Evolutionary conservation across 2,797 vertebrate genomes (phyloP).

Genomic region (Tolypeutes matacus): DNA sequence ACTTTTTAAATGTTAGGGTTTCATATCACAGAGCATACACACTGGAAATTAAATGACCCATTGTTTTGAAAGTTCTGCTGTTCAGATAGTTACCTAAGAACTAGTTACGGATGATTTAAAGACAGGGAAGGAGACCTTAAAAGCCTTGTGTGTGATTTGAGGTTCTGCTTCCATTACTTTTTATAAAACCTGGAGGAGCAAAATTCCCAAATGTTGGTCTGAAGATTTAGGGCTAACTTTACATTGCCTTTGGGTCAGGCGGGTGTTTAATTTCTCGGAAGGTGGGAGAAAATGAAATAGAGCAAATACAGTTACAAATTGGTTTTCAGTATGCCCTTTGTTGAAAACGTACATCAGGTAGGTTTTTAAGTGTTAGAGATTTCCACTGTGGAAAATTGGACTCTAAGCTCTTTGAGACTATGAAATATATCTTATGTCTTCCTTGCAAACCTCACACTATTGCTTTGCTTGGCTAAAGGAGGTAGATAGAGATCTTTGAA

Average conservation of each 20-base stretch:
- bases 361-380: constrained; percentile 49
- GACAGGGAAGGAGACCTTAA: not conserved
- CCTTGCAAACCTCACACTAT: not conserved
- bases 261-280: constrained; percentile 61
- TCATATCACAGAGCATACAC: constrained; percentile 74
- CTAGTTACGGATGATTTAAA: constrained; percentile 72
- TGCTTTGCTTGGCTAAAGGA: constrained; percentile 19
- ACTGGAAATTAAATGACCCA: constrained; percentile 78
- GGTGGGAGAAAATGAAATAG: constrained; percentile 44
- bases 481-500: not conserved
- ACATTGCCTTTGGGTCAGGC: constrained; percentile 32
- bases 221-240: constrained; percentile 35
- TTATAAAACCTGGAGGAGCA: not conserved
- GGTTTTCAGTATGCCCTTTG: constrained; percentile 60
- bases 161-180: constrained; percentile 53
- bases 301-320: constrained; percentile 54
- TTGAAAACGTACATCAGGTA: not conserved
- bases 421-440: not conserved
- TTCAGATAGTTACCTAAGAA: constrained; percentile 71
- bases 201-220: constrained; percentile 58
- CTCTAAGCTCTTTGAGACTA: not conserved
- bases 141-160: constrained; percentile 46
- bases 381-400: constrained; percentile 57
- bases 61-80: constrained; percentile 79
- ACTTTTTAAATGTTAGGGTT: constrained; percentile 82